Evolutionary conservation across 2,888 invertebrate genomes (phyloP).

Genomic region (Hemithea aestivaria): DNA sequence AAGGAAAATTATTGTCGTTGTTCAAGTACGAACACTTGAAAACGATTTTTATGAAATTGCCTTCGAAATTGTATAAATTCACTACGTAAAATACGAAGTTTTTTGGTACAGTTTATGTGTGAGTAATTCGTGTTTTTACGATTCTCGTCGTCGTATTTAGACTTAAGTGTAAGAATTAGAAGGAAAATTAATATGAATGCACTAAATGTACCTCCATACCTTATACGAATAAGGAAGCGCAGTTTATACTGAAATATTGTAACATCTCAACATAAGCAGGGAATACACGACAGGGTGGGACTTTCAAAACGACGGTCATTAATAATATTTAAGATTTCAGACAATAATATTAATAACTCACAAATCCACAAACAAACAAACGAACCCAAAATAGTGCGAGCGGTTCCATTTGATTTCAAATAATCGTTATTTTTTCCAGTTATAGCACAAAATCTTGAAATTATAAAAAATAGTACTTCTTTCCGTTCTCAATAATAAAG

Average conservation of each 20-base stretch:
- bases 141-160: conserved; percentile 19
- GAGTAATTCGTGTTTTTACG: conserved; percentile 16
- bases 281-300: conserved; percentile 63
- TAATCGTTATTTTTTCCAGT: too few species aligned
- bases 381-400: conserved; percentile 32
- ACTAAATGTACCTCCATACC: conserved; percentile 5
- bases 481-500: conserved; percentile 29
- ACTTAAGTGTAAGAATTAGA: conserved; percentile 14
- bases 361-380: conserved; percentile 37
- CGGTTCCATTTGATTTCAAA: conserved; percentile 12
- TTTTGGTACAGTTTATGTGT: conserved; percentile 13
- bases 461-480: not conserved
- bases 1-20: conserved; percentile 9
- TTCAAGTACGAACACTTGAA: conserved; percentile 6
- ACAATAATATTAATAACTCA: conserved; percentile 70
- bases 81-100: conserved; percentile 9
- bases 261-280: conserved; percentile 40
- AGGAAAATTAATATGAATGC: conserved; percentile 10
- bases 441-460: too few species aligned
- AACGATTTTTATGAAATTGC: conserved; percentile 21
- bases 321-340: conserved; percentile 70
- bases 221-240: conserved; percentile 3
- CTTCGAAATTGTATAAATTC: conserved; percentile 19
- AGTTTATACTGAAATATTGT: conserved; percentile 16
- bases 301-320: conserved; percentile 52